Evolutionary conservation across 2,797 vertebrate species (phyloP).

Genomic region (Dendrocincla tyrannina): DNA sequence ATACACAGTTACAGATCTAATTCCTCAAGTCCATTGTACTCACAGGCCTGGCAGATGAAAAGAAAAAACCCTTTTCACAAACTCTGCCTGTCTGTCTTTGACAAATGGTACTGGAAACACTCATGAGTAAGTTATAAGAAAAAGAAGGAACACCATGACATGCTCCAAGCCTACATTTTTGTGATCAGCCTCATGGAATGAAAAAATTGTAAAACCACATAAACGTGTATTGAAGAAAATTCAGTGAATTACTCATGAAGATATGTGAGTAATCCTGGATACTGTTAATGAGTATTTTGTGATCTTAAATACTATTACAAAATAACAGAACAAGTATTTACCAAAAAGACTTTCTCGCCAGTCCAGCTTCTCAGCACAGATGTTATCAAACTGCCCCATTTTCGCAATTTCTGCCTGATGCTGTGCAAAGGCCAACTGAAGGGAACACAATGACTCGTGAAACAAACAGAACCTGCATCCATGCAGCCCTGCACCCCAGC

Average conservation of each 20-base stretch:
- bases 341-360: constrained; percentile 86
- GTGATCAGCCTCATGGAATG: not conserved
- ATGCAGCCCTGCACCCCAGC: not conserved
- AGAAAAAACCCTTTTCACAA: not conserved
- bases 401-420: constrained; percentile 86
- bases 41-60: not conserved
- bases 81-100: not conserved
- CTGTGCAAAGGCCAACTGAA: constrained; percentile 88
- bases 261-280: not conserved
- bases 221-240: not conserved
- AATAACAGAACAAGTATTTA: constrained; percentile 36
- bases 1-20: not conserved
- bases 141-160: not conserved
- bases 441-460: not conserved
- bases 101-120: not conserved
- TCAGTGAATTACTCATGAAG: not conserved
- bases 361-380: constrained; percentile 78
- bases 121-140: fast-evolving
- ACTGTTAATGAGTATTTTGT: not conserved
- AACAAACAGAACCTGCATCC: not conserved
- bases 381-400: constrained; percentile 73
- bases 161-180: not conserved
- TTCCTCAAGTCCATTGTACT: not conserved
- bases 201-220: not conserved
- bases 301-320: not conserved